Percentiles rank a stretch among this genome's conserved stretches.
These are phyloP conservation scores for Leptura quadrifasciata DNA, from an alignment of 2,888 invertebrate genomes.

Conservation along the genomic window DNA sequence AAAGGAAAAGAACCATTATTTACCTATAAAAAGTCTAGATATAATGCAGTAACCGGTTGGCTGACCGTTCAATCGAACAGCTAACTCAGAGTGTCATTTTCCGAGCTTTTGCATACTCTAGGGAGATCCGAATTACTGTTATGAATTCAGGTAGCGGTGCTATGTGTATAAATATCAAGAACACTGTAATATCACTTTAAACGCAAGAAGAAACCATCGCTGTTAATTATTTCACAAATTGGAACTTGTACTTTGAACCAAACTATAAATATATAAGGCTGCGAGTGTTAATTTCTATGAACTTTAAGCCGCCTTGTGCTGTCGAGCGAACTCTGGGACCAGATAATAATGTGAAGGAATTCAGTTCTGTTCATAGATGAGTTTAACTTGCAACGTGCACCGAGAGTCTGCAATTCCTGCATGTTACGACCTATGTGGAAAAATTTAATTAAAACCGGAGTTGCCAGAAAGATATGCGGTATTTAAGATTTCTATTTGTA, in stretches of 20 bases:
- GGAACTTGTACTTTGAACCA: background rate
- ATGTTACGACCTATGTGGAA: background rate
- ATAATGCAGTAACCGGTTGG: background rate
- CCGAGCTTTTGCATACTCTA: background rate
- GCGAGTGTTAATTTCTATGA: background rate
- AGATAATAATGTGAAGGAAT: background rate
- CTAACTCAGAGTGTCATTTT: background rate
- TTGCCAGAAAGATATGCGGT: background rate
- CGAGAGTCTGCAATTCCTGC: background rate
- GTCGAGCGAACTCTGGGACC: background rate
- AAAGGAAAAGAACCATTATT: background rate
- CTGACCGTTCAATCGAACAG: background rate
- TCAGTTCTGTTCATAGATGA: background rate
- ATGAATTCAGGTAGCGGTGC: background rate
- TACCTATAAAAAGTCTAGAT: background rate
- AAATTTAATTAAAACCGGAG: background rate
- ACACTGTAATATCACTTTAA: background rate
- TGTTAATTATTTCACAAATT: background rate
- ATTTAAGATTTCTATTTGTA: background rate
- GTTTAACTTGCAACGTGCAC: background rate
- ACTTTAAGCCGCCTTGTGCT: background rate
- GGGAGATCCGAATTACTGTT: background rate
- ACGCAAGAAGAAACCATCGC: background rate
- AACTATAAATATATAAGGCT: background rate
- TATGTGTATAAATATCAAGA: background rate